phyloP scores from a whole-genome alignment of 2,797 vertebrate species.

The Thaleichthys pacificus region DNA sequence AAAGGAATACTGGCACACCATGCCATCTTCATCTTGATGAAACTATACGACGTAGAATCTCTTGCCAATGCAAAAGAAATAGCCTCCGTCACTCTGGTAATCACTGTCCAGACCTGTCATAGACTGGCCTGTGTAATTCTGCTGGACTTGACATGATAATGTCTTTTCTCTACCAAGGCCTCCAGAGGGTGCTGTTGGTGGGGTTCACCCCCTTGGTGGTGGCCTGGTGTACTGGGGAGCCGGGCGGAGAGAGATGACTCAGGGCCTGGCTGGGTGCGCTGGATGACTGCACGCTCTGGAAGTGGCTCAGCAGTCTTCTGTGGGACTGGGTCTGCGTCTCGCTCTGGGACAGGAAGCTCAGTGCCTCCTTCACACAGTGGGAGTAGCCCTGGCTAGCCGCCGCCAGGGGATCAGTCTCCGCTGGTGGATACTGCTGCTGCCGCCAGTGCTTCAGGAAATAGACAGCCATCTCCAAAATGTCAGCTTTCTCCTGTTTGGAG shows the following conservation, averaged over 20 bases:
- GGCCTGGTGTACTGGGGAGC: slow-evolving; percentile 54
- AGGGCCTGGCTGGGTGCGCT: slow-evolving; percentile 34
- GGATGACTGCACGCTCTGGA: slow-evolving; percentile 71
- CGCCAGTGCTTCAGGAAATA: slow-evolving; percentile 74
- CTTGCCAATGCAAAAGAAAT: slow-evolving; percentile 36
- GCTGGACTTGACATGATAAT: slow-evolving; percentile 8
- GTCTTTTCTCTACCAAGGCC: slow-evolving; percentile 76
- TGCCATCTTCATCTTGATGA: slow-evolving; percentile 25
- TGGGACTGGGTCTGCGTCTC: slow-evolving; percentile 72
- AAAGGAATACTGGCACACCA: slow-evolving; percentile 42
- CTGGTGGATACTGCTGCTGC: slow-evolving; percentile 37
- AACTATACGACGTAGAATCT: slow-evolving; percentile 33
- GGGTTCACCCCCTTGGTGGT: slow-evolving; percentile 60
- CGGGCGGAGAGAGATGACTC: slow-evolving; percentile 49
- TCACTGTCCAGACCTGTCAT: slow-evolving; percentile 62
- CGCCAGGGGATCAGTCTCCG: slow-evolving; percentile 49
- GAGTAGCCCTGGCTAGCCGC: slow-evolving; percentile 75
- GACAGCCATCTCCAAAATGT: slow-evolving; percentile 83
- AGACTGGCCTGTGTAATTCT: slow-evolving; percentile 55
- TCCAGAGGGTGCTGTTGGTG: slow-evolving; percentile 68
- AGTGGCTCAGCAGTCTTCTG: slow-evolving; percentile 74
- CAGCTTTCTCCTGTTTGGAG: slow-evolving; percentile 83
- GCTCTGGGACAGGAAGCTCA: slow-evolving; percentile 79
- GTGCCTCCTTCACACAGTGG: slow-evolving; percentile 80
- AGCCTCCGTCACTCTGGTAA: slow-evolving; percentile 56